These are phyloP conservation scores for Anodontia alba DNA, from an alignment of 2,888 invertebrate species.

Conservation along the genomic window DNA sequence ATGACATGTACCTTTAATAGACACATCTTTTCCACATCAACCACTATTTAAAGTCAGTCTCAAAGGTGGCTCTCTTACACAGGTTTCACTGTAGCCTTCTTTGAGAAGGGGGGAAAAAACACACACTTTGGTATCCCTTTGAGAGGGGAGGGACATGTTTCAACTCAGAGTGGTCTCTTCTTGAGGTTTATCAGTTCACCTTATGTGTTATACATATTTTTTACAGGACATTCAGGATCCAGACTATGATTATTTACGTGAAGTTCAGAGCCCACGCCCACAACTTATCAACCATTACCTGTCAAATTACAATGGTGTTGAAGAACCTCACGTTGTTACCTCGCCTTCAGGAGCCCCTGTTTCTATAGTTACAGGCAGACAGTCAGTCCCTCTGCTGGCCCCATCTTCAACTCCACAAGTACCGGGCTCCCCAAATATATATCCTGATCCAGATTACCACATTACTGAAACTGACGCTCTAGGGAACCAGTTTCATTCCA, in stretches of 20 bases:
- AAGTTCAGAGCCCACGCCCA: slow-evolving; percentile 51
- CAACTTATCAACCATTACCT: not conserved
- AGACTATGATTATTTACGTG: slow-evolving; percentile 48
- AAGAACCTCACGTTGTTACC: not conserved
- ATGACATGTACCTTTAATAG: too few species aligned
- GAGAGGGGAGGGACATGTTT: too few species aligned
- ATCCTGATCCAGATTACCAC: not conserved
- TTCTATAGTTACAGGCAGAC: not conserved
- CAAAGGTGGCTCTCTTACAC: too few species aligned
- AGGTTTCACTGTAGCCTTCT: too few species aligned
- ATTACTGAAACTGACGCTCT: not conserved
- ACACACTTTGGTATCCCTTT: too few species aligned
- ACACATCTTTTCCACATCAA: too few species aligned
- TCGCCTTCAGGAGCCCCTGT: not conserved
- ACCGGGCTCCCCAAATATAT: not conserved
- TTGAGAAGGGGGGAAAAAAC: too few species aligned
- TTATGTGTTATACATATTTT: too few species aligned
- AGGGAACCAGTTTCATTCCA: not conserved
- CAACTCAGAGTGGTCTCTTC: too few species aligned
- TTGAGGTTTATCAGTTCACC: too few species aligned
- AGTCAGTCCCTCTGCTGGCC: not conserved
- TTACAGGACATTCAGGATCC: slow-evolving; percentile 45
- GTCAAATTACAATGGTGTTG: slow-evolving; percentile 6
- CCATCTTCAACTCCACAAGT: not conserved
- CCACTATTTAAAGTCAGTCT: too few species aligned